Percentiles rank a stretch among this genome's conserved stretches.
Conservation (phyloP, 2,113 vertebrate genomes). For the Dipodomys spectabilis region DNA sequence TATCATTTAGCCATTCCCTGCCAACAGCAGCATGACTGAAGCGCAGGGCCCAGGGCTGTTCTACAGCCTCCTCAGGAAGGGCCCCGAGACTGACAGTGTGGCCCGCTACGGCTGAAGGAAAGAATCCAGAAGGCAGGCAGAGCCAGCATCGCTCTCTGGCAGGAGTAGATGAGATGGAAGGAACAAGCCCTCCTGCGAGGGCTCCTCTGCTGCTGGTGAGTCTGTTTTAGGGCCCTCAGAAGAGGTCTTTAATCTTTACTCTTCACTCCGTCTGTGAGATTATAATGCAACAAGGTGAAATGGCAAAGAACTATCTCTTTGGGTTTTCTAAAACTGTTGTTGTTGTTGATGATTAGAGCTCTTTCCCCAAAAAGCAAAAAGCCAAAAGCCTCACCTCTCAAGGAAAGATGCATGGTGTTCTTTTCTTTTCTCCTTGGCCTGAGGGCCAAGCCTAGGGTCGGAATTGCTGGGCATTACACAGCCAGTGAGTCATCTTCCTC, state of each 20-base stretch:
- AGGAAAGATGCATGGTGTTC: background rate
- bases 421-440: background rate
- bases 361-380: constrained; percentile 14
- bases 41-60: background rate
- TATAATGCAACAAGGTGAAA: background rate
- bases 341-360: background rate
- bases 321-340: no score
- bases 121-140: background rate
- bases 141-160: background rate
- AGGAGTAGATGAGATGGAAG: no score
- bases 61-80: background rate
- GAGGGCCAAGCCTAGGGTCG: background rate
- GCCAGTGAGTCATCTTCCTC: background rate
- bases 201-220: background rate
- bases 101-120: background rate
- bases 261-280: background rate
- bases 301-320: background rate
- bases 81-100: background rate
- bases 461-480: background rate
- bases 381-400: background rate
- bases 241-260: background rate
- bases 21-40: background rate
- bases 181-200: fast-evolving
- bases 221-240: background rate
- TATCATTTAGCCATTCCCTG: background rate